A percentile compares a stretch with the other conserved stretches of the same genome.
phyloP scores from a whole-genome alignment of 2,797 vertebrate genomes.

The Gallinago nigripennis region DNA sequence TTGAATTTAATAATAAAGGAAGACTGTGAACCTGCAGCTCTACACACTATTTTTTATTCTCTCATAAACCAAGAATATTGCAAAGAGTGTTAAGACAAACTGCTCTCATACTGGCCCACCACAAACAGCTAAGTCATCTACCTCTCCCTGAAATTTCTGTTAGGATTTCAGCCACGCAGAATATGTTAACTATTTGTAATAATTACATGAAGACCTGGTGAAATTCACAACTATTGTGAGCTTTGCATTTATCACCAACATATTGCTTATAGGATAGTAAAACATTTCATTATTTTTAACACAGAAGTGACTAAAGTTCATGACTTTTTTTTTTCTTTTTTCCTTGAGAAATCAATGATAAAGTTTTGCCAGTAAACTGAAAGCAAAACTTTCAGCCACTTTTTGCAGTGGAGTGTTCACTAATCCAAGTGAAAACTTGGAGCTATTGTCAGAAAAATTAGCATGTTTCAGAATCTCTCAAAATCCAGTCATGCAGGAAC shows the following conservation, averaged over 20 bases:
- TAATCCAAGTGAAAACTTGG: background rate
- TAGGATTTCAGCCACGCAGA: background rate
- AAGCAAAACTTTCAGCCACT: background rate
- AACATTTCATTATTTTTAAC: background rate
- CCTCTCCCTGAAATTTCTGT: background rate
- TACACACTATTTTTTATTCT: background rate
- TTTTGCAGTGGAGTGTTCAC: background rate
- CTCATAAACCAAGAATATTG: background rate
- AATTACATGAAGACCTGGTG: background rate
- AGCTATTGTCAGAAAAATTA: background rate
- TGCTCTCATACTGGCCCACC: background rate
- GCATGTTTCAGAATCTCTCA: background rate
- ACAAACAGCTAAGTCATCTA: background rate
- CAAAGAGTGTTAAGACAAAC: background rate
- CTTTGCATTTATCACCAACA: background rate
- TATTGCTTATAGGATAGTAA: background rate
- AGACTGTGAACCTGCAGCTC: background rate
- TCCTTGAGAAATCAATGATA: background rate
- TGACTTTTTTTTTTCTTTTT: accelerated
- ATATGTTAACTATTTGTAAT: background rate
- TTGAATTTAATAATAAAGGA: background rate
- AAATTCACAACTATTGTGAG: background rate
- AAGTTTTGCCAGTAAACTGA: background rate
- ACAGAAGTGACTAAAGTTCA: background rate
- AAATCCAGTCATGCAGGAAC: background rate